Conservation (phyloP, 2,797 vertebrate genomes). For the Eulemur albifrons region DNA sequence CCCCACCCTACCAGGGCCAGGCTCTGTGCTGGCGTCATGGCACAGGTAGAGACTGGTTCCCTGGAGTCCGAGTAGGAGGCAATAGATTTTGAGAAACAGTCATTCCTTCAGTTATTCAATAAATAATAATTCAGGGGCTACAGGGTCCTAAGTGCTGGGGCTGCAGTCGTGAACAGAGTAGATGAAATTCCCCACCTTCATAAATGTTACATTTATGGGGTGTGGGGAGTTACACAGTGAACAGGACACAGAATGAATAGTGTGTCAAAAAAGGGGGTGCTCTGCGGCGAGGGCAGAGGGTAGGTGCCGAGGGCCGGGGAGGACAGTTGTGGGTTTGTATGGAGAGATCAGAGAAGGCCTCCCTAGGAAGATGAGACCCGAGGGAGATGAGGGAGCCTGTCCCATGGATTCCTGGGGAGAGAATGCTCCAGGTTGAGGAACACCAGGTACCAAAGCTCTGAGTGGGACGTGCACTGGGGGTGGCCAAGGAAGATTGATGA, state of each 20-base stretch:
- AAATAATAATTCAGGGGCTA: neutral
- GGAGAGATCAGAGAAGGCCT: neutral
- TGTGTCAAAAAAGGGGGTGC: neutral
- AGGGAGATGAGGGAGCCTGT: neutral
- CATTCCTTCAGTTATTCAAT: neutral
- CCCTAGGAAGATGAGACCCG: neutral
- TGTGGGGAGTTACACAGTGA: no score
- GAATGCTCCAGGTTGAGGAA: neutral
- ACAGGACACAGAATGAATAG: neutral
- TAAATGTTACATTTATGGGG: neutral
- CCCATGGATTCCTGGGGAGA: neutral
- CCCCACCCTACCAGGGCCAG: no score
- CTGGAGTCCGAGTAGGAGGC: neutral
- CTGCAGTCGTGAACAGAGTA: neutral
- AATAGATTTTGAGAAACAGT: neutral
- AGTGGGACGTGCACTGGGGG: accelerated
- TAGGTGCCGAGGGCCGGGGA: accelerated
- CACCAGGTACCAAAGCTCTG: neutral
- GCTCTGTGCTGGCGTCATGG: neutral
- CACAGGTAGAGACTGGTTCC: accelerated
- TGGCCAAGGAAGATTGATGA: neutral
- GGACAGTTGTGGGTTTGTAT: neutral
- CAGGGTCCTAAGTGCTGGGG: neutral
- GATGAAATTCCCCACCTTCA: neutral
- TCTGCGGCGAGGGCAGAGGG: accelerated